phyloP scores from a whole-genome alignment of 2,113 vertebrate species.

The Tenebrosternarchus preto region DNA sequence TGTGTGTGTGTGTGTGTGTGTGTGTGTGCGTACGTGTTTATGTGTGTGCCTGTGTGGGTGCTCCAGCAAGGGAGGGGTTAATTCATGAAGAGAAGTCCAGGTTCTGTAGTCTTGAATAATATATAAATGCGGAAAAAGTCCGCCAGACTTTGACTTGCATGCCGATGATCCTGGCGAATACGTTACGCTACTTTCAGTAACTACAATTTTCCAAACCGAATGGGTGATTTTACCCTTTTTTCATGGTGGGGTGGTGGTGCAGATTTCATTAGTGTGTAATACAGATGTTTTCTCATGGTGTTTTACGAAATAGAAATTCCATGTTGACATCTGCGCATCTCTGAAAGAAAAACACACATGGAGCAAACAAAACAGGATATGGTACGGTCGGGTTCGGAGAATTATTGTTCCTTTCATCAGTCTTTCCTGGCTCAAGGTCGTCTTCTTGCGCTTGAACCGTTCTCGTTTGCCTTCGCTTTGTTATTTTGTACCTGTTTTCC shows the following conservation, averaged over 20 bases:
- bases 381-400: conserved; percentile 26
- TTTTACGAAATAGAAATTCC: not conserved
- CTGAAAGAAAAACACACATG: conserved; percentile 7
- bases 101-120: not conserved
- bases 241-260: no score
- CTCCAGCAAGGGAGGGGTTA: not conserved
- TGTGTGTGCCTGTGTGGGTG: not conserved
- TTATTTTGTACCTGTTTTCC: not conserved
- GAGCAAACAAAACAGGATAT: conserved; percentile 25
- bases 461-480: conserved; percentile 14
- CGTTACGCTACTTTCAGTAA: not conserved
- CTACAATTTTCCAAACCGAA: not conserved
- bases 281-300: conserved; percentile 8
- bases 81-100: not conserved
- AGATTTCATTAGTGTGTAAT: not conserved
- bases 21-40: not conserved
- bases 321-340: not conserved
- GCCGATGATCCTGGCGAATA: not conserved
- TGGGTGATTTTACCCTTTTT: not conserved
- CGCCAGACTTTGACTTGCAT: not conserved
- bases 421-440: not conserved
- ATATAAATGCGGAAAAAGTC: not conserved
- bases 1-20: not conserved
- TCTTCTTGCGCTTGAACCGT: not conserved
- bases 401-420: conserved; percentile 11